Percentiles rank a stretch among this genome's conserved stretches.
Conservation (phyloP, 2,888 invertebrate genomes). For the Reticulitermes lucifugus region DNA sequence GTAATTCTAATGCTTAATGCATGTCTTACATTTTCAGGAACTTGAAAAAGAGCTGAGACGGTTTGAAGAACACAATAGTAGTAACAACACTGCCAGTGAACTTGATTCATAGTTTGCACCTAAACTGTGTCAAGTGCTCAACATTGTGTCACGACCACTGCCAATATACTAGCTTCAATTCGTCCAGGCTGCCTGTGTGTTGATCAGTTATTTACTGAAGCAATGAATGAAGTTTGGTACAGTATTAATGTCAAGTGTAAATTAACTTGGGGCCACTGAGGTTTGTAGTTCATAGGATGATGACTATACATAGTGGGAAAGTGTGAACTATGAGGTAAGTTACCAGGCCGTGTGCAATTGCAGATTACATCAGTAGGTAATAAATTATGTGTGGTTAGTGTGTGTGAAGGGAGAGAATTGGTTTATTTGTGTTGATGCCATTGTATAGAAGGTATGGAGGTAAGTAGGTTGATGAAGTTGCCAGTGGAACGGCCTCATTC, state of each 20-base stretch:
- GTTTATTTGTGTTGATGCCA: no score
- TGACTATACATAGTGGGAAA: no score
- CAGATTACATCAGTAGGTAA: background rate
- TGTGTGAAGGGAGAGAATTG: background rate
- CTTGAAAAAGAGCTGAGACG: constrained; percentile 45
- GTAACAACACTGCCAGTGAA: constrained; percentile 45
- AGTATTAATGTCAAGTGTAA: constrained; percentile 26
- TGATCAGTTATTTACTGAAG: background rate
- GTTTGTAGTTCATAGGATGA: background rate
- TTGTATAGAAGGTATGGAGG: no score
- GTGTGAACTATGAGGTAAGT: background rate
- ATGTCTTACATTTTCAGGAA: constrained; percentile 40
- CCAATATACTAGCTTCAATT: constrained; percentile 25
- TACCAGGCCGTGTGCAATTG: constrained; percentile 1
- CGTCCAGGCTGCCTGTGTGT: constrained; percentile 14
- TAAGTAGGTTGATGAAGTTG: background rate
- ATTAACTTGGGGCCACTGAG: background rate
- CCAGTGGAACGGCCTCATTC: background rate
- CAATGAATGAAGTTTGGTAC: constrained; percentile 24
- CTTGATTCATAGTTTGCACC: constrained; percentile 26
- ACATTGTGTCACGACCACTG: constrained; percentile 31
- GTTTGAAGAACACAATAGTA: constrained; percentile 42
- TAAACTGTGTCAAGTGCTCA: constrained; percentile 40
- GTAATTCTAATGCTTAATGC: background rate
- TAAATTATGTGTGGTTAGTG: no score